Evolutionary conservation across 2,797 vertebrate species (phyloP).

Genomic region (Buceros bicornis): DNA sequence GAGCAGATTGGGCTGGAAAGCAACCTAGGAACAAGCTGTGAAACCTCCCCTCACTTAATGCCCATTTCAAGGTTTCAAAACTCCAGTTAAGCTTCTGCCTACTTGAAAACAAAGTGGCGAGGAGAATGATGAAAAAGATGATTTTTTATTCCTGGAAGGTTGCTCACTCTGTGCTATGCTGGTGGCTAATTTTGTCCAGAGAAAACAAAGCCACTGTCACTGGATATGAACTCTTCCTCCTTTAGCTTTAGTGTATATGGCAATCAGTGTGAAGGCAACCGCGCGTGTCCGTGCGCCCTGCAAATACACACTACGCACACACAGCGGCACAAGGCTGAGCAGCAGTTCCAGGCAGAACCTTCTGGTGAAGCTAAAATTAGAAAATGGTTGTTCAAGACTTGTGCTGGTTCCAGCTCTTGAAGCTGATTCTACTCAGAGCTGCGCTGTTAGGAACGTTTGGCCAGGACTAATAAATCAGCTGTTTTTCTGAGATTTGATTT

Average conservation of each 20-base stretch:
- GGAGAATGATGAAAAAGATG: neutral
- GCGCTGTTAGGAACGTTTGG: neutral
- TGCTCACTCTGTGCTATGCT: neutral
- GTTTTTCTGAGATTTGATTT: constrained; percentile 57
- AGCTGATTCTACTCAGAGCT: neutral
- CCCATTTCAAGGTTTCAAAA: neutral
- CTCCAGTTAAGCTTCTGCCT: neutral
- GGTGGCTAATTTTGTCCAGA: neutral
- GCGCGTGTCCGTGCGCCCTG: rapidly evolving
- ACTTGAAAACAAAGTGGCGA: neutral
- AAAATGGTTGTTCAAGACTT: constrained; percentile 22
- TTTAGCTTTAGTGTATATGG: neutral
- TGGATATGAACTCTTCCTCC: neutral
- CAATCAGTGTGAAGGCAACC: neutral
- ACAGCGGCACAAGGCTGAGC: neutral
- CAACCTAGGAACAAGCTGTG: neutral
- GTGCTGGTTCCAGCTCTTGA: constrained; percentile 25
- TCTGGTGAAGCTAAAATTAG: constrained; percentile 43
- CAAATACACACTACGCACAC: neutral
- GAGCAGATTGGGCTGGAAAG: neutral
- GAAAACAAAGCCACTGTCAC: neutral
- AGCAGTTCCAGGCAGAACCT: neutral
- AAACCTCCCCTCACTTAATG: neutral
- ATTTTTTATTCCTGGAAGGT: neutral
- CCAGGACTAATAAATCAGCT: constrained; percentile 59